Percentiles rank a stretch among this genome's conserved stretches.
Conservation (phyloP, 2,888 invertebrate genomes). For the Tridacna crocea region DNA sequence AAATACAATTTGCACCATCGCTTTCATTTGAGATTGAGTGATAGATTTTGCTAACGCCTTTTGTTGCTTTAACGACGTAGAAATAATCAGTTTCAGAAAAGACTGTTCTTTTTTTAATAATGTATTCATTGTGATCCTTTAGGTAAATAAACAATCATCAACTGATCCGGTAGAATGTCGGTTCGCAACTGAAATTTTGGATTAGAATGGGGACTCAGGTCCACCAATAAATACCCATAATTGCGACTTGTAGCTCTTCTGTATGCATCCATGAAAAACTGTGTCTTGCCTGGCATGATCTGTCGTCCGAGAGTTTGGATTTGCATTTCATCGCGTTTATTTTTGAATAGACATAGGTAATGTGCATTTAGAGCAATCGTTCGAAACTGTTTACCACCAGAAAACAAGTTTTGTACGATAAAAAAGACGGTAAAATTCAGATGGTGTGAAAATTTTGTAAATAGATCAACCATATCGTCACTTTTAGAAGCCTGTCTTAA, state of each 20-base stretch:
- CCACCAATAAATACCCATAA: slow-evolving; percentile 49
- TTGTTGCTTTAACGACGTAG: slow-evolving; percentile 1
- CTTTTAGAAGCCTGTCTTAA: slow-evolving; percentile 22
- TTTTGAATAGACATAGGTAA: slow-evolving; percentile 50
- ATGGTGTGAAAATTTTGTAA: slow-evolving; percentile 35
- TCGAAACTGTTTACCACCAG: slow-evolving; percentile 39
- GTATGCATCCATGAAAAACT: slow-evolving; percentile 48
- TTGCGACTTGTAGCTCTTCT: slow-evolving; percentile 43
- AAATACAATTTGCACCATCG: slow-evolving; percentile 14
- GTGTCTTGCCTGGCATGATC: slow-evolving; percentile 42
- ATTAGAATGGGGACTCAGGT: slow-evolving; percentile 52
- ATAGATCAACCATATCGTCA: slow-evolving; percentile 7
- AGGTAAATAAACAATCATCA: slow-evolving; percentile 1
- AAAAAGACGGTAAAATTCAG: slow-evolving; percentile 37
- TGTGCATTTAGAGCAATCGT: slow-evolving; percentile 56
- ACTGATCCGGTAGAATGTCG: slow-evolving; percentile 11
- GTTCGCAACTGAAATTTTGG: slow-evolving; percentile 26
- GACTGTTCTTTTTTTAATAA: not conserved
- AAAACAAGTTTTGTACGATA: slow-evolving; percentile 48
- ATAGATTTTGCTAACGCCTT: slow-evolving; percentile 2
- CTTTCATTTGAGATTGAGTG: slow-evolving; percentile 2
- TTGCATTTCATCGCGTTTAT: slow-evolving; percentile 49
- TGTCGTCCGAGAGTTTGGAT: slow-evolving; percentile 52
- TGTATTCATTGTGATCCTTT: not conserved
- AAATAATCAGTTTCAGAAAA: slow-evolving; percentile 5